These are phyloP conservation scores for Daktulosphaira vitifoliae DNA, from an alignment of 1,140 invertebrate genomes.

Conservation along the genomic window DNA sequence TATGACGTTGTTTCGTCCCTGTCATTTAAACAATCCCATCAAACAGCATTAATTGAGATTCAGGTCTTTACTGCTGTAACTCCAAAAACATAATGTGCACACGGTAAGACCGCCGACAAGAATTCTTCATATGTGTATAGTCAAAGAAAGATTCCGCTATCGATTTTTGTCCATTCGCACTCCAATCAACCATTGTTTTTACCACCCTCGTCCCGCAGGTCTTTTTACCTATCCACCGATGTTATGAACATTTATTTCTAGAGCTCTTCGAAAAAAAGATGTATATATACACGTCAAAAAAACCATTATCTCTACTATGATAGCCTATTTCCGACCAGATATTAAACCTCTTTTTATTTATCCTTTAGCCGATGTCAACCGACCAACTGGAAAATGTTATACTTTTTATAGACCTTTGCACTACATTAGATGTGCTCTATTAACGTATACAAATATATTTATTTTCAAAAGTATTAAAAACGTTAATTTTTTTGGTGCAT, in stretches of 20 bases:
- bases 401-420: neutral
- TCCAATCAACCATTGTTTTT: constrained; percentile 30
- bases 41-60: constrained; percentile 31
- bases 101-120: no score
- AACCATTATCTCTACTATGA: constrained; percentile 32
- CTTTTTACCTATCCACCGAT: constrained; percentile 12
- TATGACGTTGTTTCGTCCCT: neutral
- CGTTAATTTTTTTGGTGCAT: no score
- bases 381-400: neutral
- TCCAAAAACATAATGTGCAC: no score
- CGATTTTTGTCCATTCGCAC: constrained; percentile 27
- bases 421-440: no score
- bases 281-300: constrained; percentile 19
- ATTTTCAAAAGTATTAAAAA: no score
- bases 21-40: constrained; percentile 30
- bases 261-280: neutral
- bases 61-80: constrained; percentile 3
- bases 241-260: neutral
- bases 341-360: constrained; percentile 7
- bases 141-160: constrained; percentile 11
- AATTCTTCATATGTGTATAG: no score
- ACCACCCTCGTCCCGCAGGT: neutral
- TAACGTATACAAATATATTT: no score
- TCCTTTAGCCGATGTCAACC: neutral
- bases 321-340: constrained; percentile 26